Evolutionary conservation across 2,888 invertebrate genomes (phyloP), one percentile per base, ranked within the genome.

Genomic region (Auanema freiburgensis): DNA sequence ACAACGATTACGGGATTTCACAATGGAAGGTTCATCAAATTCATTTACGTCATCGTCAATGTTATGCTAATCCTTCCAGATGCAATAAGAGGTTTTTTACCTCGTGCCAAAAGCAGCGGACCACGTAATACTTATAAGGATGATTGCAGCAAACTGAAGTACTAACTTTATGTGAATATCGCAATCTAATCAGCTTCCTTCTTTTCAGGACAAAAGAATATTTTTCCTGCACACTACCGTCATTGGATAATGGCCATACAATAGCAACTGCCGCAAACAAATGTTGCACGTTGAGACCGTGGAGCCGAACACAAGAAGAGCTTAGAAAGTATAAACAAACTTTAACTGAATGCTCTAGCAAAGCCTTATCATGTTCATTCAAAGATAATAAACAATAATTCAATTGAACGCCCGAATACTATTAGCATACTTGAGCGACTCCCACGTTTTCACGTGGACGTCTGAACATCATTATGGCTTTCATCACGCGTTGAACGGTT

Each of bases 271-370:
- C 40, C 25, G 70, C 63, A 23, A 67, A 67, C 50, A 68, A 68
- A 52, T 59, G 65, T 42, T 72, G 72, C 66, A 66, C 72, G 11
- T 57, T 68, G 23, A 58, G 72, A 33, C 72, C 72, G 21, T 72
- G 72, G 72, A 66, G 66, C 40, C 57, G 67, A 24, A 70, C 72
- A 12, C 72, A 72, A 23, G 72, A 70, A 24, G 72, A 72, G 41
- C 55, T 72, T 24, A 59, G 68, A 41, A 69, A 72, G 25, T 72
- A 66, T 63, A 72, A 72, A 43, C 66, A 72, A 42, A 72, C 72
- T 33, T 8, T 33, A 5, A 33, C 33, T 33, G 33, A 33, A 8
- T 33, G 33, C 8, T 33, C 33, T 33, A 33, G 33, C 33, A 33
- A 33, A 33, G 33, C 33, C 33, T 33, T 33, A 33, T 33, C 33